Conservation (phyloP, 2,797 vertebrate genomes). For the Champsocephalus gunnari region DNA sequence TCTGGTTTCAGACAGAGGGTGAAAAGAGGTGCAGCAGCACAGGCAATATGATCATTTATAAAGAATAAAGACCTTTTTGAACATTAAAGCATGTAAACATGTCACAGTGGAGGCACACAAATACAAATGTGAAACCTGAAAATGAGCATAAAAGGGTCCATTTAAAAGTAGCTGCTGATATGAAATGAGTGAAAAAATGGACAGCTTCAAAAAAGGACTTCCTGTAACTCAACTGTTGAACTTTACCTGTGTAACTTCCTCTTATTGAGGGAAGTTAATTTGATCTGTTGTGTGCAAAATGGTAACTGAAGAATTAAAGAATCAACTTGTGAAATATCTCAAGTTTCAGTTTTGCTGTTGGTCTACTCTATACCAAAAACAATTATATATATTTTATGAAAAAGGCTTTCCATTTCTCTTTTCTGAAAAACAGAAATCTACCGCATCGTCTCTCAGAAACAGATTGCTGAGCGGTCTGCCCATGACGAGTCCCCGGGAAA, state of each 20-base stretch:
- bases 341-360: neutral
- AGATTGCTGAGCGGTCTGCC: constrained; percentile 94
- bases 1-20: too few species aligned
- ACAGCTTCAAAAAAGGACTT: neutral
- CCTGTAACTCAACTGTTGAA: neutral
- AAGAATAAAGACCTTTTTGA: too few species aligned
- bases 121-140: too few species aligned
- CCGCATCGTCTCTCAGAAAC: constrained; percentile 98
- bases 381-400: neutral
- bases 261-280: neutral
- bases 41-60: too few species aligned
- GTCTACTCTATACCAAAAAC: neutral
- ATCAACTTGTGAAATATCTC: neutral
- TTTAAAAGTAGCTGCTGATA: neutral
- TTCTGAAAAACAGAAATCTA: constrained; percentile 90
- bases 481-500: constrained; percentile 97
- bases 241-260: constrained; percentile 32
- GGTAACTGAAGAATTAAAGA: neutral
- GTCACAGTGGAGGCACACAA: too few species aligned
- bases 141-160: too few species aligned
- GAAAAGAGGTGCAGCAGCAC: too few species aligned
- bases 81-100: too few species aligned
- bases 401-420: neutral
- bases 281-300: neutral
- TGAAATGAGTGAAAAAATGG: neutral